These are phyloP conservation scores for Spisula subtruncata DNA, from an alignment of 2,888 invertebrate genomes.

Conservation along the genomic window DNA sequence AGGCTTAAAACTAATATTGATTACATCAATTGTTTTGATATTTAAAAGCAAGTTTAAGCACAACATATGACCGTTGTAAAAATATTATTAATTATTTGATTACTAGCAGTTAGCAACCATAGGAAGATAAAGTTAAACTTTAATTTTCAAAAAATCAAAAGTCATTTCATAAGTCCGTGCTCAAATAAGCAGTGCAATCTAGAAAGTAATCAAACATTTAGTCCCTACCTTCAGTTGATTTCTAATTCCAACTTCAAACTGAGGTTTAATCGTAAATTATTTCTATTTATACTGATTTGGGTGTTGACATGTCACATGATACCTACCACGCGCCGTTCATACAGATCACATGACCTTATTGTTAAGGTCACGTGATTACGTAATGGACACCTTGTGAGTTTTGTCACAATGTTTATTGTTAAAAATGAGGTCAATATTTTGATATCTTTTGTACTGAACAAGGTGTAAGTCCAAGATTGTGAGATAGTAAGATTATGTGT, in stretches of 20 bases:
- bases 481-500: no score
- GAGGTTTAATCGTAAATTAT: background rate
- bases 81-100: no score
- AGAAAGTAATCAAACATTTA: no score
- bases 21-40: no score
- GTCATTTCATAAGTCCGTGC: no score
- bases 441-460: background rate
- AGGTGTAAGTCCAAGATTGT: background rate
- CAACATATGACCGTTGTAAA: no score
- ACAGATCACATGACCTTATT: background rate
- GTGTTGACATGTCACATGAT: background rate
- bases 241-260: background rate
- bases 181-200: no score
- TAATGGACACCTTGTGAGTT: background rate
- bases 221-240: background rate
- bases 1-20: no score
- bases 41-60: no score
- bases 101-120: no score
- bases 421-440: background rate
- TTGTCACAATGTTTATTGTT: background rate
- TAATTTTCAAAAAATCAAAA: no score
- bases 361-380: background rate
- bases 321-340: background rate
- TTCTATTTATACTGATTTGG: background rate
- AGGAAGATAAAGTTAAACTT: no score